Percentiles rank a stretch among this genome's conserved stretches.
These are phyloP conservation scores for Limnothrissa miodon DNA, from an alignment of 2,113 vertebrate genomes.

Conservation along the genomic window DNA sequence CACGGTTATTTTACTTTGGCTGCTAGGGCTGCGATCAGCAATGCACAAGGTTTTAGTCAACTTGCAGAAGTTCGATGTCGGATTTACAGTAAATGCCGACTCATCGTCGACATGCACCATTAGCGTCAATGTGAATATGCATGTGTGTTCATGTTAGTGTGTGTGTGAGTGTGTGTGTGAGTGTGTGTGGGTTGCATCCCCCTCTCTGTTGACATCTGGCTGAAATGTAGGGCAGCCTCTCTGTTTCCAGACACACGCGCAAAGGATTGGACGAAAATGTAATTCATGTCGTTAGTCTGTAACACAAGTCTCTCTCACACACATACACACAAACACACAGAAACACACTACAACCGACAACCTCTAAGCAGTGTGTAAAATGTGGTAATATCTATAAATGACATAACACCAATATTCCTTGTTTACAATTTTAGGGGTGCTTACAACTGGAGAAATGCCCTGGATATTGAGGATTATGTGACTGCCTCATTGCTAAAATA, in stretches of 20 bases:
- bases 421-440: no score
- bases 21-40: neutral
- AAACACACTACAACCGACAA: neutral
- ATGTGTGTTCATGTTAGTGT: conserved; percentile 14
- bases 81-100: conserved; percentile 21
- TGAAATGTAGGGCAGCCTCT: conserved; percentile 30
- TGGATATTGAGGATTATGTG: neutral
- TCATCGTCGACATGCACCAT: conserved; percentile 17
- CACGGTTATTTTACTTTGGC: neutral
- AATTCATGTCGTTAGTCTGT: neutral
- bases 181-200: neutral
- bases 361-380: neutral
- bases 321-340: neutral
- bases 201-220: neutral
- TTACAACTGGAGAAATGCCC: neutral
- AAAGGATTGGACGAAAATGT: neutral
- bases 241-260: conserved; percentile 24
- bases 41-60: neutral
- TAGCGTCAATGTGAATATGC: neutral
- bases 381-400: neutral
- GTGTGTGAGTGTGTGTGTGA: neutral
- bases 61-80: neutral
- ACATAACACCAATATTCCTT: neutral
- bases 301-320: neutral
- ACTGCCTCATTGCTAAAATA: no score